These are phyloP conservation scores for Zoanthus sansibaricus DNA, from an alignment of 92 coral and sea anemone species.

Conservation along the genomic window DNA sequence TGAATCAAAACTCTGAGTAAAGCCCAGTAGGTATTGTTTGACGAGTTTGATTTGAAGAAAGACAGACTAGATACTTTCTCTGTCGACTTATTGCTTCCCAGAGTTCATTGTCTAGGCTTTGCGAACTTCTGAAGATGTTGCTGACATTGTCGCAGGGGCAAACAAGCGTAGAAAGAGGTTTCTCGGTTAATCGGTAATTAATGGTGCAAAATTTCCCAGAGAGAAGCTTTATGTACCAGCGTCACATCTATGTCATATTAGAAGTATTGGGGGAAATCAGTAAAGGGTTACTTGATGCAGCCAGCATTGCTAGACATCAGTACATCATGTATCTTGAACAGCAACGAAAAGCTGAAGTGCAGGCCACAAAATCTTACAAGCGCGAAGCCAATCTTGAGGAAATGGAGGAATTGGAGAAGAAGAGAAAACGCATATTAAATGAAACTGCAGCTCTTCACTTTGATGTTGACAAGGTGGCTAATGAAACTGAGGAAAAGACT, in stretches of 20 bases:
- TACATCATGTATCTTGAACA: too few species aligned
- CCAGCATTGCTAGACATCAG: too few species aligned
- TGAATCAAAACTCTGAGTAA: not conserved
- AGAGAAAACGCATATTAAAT: not conserved
- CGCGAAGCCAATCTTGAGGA: not conserved
- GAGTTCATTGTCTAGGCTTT: too few species aligned
- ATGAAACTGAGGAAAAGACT: not conserved
- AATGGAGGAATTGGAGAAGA: not conserved
- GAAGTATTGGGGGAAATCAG: conserved; percentile 12
- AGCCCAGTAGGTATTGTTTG: conserved; percentile 1
- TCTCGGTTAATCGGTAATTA: too few species aligned
- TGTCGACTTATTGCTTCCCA: too few species aligned
- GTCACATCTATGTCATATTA: not conserved
- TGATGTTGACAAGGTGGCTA: conserved; percentile 11
- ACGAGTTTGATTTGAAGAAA: not conserved
- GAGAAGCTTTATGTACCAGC: not conserved
- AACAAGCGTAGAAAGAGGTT: too few species aligned
- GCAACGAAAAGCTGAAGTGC: too few species aligned
- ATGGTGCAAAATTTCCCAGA: not conserved
- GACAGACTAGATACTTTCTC: too few species aligned
- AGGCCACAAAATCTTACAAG: not conserved
- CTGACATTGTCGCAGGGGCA: too few species aligned
- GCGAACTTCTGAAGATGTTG: too few species aligned
- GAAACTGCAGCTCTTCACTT: not conserved
- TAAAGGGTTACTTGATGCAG: not conserved